Conservation (phyloP, 2,113 vertebrate genomes). For the Albula goreensis region DNA sequence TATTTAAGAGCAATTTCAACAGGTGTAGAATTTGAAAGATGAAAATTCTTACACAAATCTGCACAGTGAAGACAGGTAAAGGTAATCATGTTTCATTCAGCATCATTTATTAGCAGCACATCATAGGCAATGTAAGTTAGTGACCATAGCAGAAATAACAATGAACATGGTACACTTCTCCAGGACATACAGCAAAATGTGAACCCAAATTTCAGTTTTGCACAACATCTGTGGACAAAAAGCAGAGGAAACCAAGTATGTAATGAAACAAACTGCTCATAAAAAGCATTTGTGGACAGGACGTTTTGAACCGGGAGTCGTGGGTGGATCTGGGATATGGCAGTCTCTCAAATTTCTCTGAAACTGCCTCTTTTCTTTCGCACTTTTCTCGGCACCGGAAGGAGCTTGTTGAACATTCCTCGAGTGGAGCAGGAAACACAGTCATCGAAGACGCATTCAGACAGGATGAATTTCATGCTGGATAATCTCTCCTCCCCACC, state of each 20-base stretch:
- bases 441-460: neutral
- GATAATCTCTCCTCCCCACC: neutral
- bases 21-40: no score
- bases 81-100: no score
- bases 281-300: neutral
- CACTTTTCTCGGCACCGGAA: neutral
- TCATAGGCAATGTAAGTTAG: neutral
- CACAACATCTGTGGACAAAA: neutral
- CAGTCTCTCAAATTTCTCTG: neutral
- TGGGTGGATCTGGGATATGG: neutral
- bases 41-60: no score
- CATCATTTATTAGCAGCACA: no score
- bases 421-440: neutral
- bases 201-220: neutral
- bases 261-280: neutral
- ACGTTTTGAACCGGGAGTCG: neutral
- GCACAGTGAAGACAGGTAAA: no score
- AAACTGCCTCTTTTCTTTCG: neutral
- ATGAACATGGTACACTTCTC: neutral
- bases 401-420: neutral
- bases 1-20: no score
- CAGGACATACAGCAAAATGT: neutral
- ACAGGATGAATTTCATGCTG: neutral
- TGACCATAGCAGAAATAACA: neutral
- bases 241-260: no score